Percentiles rank a stretch among this genome's conserved stretches.
phyloP scores from a whole-genome alignment of 2,888 invertebrate genomes.

The Nectonema munidae region DNA sequence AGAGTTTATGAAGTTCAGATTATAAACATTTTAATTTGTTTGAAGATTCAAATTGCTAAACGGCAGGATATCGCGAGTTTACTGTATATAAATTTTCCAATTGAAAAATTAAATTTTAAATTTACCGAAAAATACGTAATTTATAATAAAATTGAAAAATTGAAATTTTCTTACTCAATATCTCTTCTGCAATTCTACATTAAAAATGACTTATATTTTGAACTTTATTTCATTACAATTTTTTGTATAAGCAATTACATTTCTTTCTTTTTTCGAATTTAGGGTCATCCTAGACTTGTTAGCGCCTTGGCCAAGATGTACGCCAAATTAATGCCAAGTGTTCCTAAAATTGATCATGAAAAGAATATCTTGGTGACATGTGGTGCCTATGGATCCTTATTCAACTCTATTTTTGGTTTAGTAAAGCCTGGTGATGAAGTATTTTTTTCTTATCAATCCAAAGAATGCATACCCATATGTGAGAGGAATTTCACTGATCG shows the following conservation, averaged over 20 bases:
- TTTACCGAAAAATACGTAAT: no score
- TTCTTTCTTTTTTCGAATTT: constrained; percentile 18
- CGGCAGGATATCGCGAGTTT: no score
- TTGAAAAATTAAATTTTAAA: no score
- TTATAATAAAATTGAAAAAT: no score
- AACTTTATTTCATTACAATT: no score
- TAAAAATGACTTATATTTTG: no score
- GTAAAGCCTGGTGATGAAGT: constrained; percentile 38
- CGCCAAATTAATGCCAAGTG: constrained; percentile 24
- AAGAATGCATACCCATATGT: not conserved
- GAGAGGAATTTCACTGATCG: no score
- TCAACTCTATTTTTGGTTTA: constrained; percentile 48
- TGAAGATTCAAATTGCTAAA: no score
- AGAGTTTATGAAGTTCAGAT: no score
- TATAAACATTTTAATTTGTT: no score
- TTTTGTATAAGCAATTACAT: no score
- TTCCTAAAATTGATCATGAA: constrained; percentile 48
- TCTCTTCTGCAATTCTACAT: not conserved
- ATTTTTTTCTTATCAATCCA: constrained; percentile 12
- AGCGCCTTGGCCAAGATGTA: constrained; percentile 50
- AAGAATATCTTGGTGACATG: constrained; percentile 54
- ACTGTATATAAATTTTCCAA: no score
- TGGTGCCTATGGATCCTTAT: constrained; percentile 79
- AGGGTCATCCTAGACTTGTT: constrained; percentile 69
- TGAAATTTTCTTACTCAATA: not conserved